Evolutionary conservation across 1,140 invertebrate genomes (phyloP), one percentile per base, ranked within the genome.

Genomic region (Glomeris maerens): DNA sequence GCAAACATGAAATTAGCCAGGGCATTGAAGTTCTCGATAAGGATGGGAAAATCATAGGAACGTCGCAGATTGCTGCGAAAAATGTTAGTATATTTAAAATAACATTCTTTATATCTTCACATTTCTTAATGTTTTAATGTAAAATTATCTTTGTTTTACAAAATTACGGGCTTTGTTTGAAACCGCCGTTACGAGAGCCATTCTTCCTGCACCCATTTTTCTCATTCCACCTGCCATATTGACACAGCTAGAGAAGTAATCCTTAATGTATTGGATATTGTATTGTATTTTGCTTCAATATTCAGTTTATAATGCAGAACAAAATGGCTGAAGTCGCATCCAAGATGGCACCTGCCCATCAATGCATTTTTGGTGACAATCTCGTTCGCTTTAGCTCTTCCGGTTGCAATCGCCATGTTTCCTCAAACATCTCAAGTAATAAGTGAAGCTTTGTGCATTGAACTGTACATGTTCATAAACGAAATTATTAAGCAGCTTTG

Each of bases 11-110:
- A 55, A 54, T 73, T 22, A 55, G 63, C 28, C 68, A 69, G 41
- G 72, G 72, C 20, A 72, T 74, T 49, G 65, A 68, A 29, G 71
- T 74, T 2, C 57, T 64, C 48, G 69, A 73, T 49, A 62, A 61
- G 38, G 52, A 63, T 31, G 60, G 65, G 3, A 66, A 68, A 40
- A 59, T 66, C 14, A 59, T 74, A 14, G 72, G 72, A 20, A 63
- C 67, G 5, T 74, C 72, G n/a, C 64, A 67, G 58, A 58, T 66
- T 13, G 72, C 72, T 27, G 72, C 72, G 3, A 68, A 62, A 61
- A 66, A 68, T 64, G 70, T 70, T 49, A 49, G 10, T 36, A 10
- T 36, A 36, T 17, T 36, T 36, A 10, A 36, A 36, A 17, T 36
- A 10, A 10, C 10, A 36, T 36, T 36, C 17, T 10, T 10, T 10